These are phyloP conservation scores for Hippocampus mohnikei DNA, from an alignment of 2,113 vertebrate species.

Conservation along the genomic window DNA sequence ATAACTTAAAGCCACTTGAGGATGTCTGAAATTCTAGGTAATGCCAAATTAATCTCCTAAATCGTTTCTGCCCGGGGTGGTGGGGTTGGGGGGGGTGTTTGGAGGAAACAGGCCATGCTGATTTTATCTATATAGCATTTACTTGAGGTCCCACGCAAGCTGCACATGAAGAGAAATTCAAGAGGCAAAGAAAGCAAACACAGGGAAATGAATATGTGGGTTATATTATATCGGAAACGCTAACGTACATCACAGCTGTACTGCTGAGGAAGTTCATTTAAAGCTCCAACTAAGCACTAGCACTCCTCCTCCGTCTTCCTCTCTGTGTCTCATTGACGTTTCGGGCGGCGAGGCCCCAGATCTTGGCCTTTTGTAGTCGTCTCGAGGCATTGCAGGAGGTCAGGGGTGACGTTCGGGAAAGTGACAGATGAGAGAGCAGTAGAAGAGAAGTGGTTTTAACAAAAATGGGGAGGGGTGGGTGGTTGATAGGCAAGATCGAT, in stretches of 20 bases:
- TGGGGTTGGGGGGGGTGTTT: background rate
- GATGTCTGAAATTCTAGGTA: conserved; percentile 36
- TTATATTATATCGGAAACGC: conserved; percentile 38
- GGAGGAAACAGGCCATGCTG: conserved; percentile 42
- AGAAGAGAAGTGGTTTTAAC: conserved; percentile 52
- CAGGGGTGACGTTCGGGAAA: conserved; percentile 59
- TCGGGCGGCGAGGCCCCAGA: conserved; percentile 40
- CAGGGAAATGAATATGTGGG: conserved; percentile 24
- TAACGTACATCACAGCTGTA: conserved; percentile 60
- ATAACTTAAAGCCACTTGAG: conserved; percentile 27
- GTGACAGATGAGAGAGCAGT: conserved; percentile 66
- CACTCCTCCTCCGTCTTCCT: conserved; percentile 14
- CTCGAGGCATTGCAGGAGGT: conserved; percentile 49
- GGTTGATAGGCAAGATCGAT: conserved; percentile 61
- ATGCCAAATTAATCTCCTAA: conserved; percentile 37
- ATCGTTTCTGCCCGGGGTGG: conserved; percentile 22
- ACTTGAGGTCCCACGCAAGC: conserved; percentile 37
- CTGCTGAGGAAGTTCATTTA: conserved; percentile 42
- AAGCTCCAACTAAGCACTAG: conserved; percentile 30
- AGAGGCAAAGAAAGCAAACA: conserved; percentile 44
- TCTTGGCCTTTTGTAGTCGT: conserved; percentile 57
- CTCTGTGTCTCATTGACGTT: conserved; percentile 51
- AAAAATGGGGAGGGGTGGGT: conserved; percentile 5
- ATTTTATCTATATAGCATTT: conserved; percentile 37
- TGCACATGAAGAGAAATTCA: conserved; percentile 49